Conservation (phyloP, 2,113 vertebrate genomes). For the Phocoena phocoena region DNA sequence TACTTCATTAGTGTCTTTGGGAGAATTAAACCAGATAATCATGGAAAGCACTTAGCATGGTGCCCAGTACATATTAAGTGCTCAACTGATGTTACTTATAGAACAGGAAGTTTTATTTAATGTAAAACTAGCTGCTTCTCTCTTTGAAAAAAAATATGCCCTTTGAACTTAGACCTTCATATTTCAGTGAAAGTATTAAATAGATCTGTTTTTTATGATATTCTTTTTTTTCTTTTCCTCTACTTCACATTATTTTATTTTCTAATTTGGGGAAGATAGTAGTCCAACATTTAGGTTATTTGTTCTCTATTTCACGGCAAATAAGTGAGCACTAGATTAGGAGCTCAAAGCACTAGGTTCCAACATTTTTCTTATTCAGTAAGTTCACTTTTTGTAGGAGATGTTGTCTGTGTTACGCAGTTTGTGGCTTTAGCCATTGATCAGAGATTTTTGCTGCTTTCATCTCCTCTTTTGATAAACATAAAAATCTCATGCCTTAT, state of each 20-base stretch:
- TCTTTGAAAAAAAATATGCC: not conserved
- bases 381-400: not conserved
- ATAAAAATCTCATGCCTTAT: not conserved
- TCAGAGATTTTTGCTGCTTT: not conserved
- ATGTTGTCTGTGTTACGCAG: not conserved
- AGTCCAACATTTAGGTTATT: not conserved
- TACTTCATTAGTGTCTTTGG: not conserved
- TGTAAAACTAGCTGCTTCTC: not conserved
- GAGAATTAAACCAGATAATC: conserved; percentile 12
- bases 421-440: not conserved
- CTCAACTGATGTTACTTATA: not conserved
- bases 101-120: not conserved
- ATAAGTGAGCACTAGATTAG: not conserved
- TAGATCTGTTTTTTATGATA: not conserved
- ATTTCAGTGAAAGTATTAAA: conserved; percentile 2
- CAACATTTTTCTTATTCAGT: not conserved
- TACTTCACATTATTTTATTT: not conserved
- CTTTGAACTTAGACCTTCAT: not conserved
- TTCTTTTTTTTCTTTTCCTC: not conserved
- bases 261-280: not conserved
- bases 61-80: not conserved
- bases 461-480: not conserved
- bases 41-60: not conserved
- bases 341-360: not conserved
- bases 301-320: not conserved